Conservation (phyloP, 2,888 invertebrate genomes). For the Syritta pipiens region DNA sequence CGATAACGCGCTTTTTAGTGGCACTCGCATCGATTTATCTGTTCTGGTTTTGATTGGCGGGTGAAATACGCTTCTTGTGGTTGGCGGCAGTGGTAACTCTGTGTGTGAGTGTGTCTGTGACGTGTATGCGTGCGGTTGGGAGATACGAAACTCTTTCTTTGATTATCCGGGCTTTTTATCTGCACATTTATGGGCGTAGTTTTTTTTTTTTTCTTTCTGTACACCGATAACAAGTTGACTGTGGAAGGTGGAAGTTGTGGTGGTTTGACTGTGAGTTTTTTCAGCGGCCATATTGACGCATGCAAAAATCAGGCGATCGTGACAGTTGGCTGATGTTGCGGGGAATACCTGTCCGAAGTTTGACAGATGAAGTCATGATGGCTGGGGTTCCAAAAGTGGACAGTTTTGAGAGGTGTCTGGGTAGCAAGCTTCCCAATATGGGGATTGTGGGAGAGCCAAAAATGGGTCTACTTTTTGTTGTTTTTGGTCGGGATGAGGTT, state of each 20-base stretch:
- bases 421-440: too few species aligned
- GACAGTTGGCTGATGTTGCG: neutral
- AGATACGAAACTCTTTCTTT: conserved; percentile 26
- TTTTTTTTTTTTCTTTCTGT: conserved; percentile 39
- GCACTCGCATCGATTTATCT: conserved; percentile 68
- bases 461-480: too few species aligned
- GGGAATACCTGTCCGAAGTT: too few species aligned
- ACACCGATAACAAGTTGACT: too few species aligned
- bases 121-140: conserved; percentile 1
- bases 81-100: neutral
- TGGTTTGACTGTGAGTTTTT: too few species aligned
- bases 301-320: too few species aligned
- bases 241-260: conserved; percentile 6
- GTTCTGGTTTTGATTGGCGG: conserved; percentile 67
- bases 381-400: too few species aligned
- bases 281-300: conserved; percentile 57
- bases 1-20: conserved; percentile 68
- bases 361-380: too few species aligned
- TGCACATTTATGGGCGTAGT: conserved; percentile 63
- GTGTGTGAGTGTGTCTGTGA: neutral
- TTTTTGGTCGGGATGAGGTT: too few species aligned
- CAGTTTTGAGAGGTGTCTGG: too few species aligned
- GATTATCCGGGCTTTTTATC: conserved; percentile 64
- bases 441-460: too few species aligned
- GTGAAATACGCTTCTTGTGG: conserved; percentile 58